Evolutionary conservation across 2,113 vertebrate species (phyloP).

Genomic region (Perca flavescens): DNA sequence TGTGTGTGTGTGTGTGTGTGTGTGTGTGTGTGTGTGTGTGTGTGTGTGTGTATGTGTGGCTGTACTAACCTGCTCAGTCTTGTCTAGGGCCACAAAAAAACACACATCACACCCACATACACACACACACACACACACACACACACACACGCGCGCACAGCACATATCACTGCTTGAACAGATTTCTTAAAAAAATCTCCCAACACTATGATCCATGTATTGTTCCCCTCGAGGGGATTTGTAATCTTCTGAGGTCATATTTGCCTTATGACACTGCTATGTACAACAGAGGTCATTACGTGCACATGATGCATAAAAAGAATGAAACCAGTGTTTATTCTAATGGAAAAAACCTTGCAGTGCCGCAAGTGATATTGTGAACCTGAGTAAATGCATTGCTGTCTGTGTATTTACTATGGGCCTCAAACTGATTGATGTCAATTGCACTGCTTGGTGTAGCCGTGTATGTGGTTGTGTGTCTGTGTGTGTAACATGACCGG

Average conservation of each 20-base stretch:
- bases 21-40: neutral
- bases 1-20: neutral
- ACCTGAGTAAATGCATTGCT: conserved; percentile 7
- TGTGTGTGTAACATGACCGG: conserved; percentile 24
- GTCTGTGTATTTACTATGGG: conserved; percentile 18
- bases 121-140: conserved; percentile 17
- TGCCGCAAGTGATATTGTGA: conserved; percentile 7
- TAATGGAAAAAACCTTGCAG: neutral
- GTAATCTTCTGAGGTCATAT: conserved; percentile 55
- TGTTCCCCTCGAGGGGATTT: conserved; percentile 17
- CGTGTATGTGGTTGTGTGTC: conserved; percentile 19
- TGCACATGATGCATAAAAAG: conserved; percentile 29
- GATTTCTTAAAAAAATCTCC: conserved; percentile 39
- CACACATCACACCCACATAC: conserved; percentile 29
- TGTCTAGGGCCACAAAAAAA: conserved; percentile 45
- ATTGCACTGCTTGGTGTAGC: conserved; percentile 4
- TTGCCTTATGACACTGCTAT: conserved; percentile 45
- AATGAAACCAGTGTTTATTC: conserved; percentile 37
- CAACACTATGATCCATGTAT: conserved; percentile 23
- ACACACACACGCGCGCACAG: conserved; percentile 22
- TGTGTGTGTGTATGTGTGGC: conserved; percentile 1
- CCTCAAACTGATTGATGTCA: conserved; percentile 56
- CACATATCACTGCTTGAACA: conserved; percentile 22
- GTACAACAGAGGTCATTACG: conserved; percentile 33
- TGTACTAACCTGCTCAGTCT: conserved; percentile 70